These are phyloP conservation scores for Eueremaeus valkanovi DNA, from an alignment of 2,888 invertebrate species.

Conservation along the genomic window DNA sequence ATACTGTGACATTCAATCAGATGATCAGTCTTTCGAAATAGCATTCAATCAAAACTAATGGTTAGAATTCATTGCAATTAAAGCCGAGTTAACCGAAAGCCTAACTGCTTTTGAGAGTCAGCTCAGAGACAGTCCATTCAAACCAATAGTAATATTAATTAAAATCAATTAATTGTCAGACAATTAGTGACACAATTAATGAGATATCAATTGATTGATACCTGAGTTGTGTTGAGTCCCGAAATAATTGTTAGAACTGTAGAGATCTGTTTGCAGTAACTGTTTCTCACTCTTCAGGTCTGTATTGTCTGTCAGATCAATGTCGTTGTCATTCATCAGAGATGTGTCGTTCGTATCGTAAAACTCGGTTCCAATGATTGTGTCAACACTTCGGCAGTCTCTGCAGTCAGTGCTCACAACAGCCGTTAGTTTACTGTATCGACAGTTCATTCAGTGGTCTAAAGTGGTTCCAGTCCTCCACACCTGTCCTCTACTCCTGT, in stretches of 20 bases:
- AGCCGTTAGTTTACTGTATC: slow-evolving; percentile 12
- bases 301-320: background rate
- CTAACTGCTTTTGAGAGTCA: no score
- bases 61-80: no score
- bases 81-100: no score
- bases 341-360: background rate
- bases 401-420: slow-evolving; percentile 1
- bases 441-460: slow-evolving; percentile 22
- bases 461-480: no score
- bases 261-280: slow-evolving; percentile 13
- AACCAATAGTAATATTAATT: no score
- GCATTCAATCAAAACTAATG: no score
- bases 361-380: background rate
- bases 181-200: no score
- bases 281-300: background rate
- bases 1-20: no score
- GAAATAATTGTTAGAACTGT: slow-evolving; percentile 7
- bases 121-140: no score
- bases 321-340: background rate
- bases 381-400: background rate
- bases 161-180: no score
- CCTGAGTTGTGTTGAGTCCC: background rate
- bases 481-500: background rate
- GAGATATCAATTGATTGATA: no score
- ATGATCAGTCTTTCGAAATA: no score